Conservation (phyloP, 1,140 invertebrate species). For the Thaumetopoea pityocampa region DNA sequence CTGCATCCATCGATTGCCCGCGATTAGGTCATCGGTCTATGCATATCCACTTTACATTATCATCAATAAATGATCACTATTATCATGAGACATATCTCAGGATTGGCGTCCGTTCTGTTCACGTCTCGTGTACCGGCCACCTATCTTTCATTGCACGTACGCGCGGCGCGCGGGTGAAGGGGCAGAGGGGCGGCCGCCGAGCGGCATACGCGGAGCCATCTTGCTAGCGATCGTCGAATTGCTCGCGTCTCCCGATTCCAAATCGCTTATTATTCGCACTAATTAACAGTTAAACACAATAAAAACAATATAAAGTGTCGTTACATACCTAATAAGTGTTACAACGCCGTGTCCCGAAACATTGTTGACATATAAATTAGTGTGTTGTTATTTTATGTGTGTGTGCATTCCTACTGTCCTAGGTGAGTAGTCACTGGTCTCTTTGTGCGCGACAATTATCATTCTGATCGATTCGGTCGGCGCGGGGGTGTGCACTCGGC, state of each 20-base stretch:
- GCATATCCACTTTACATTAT: too few relatives aligned
- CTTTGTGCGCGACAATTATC: conserved; percentile 75
- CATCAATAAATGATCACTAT: too few relatives aligned
- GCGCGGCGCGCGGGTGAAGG: conserved; percentile 52
- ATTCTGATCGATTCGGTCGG: conserved; percentile 70
- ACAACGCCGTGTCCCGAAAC: conserved; percentile 30
- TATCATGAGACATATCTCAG: conserved; percentile 43
- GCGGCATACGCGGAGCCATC: conserved; percentile 71
- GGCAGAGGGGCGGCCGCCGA: conserved; percentile 50
- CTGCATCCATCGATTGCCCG: too few relatives aligned
- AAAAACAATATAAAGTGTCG: conserved; percentile 45
- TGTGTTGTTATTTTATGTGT: conserved; percentile 61
- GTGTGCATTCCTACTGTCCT: conserved; percentile 60
- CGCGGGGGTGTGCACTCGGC: conserved; percentile 59
- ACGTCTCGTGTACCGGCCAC: conserved; percentile 47
- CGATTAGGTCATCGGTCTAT: too few relatives aligned
- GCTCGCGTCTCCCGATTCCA: conserved; percentile 64
- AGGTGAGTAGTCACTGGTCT: conserved; percentile 65
- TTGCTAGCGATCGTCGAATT: conserved; percentile 65
- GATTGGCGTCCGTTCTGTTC: conserved; percentile 37
- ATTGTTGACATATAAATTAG: conserved; percentile 51
- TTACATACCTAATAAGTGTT: conserved; percentile 34
- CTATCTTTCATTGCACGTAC: conserved; percentile 75
- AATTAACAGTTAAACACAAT: conserved; percentile 60
- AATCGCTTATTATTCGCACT: conserved; percentile 64